These are phyloP conservation scores for Microhierax caerulescens DNA, from an alignment of 2,797 vertebrate genomes.

Conservation along the genomic window DNA sequence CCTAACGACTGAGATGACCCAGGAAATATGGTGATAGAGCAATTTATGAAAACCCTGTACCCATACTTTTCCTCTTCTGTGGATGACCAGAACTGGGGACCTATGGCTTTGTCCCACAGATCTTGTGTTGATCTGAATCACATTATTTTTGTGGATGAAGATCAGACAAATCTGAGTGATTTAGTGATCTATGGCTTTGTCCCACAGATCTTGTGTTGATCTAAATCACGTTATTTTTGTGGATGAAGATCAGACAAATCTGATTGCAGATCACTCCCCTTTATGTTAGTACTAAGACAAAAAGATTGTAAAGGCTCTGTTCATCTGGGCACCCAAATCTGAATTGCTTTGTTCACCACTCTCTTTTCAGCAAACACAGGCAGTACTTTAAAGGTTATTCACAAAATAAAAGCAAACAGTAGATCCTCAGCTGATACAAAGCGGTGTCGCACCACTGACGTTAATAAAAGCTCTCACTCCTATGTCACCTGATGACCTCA, in stretches of 20 bases:
- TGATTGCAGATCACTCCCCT: neutral
- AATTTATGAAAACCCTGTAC: neutral
- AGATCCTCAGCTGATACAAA: neutral
- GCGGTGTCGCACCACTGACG: neutral
- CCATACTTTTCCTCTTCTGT: neutral
- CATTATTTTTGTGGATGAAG: neutral
- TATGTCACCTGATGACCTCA: neutral
- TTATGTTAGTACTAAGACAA: neutral
- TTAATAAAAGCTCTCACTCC: neutral
- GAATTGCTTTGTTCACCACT: neutral
- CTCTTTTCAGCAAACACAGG: neutral
- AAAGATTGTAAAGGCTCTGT: neutral
- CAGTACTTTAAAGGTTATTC: neutral
- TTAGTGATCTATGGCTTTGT: neutral
- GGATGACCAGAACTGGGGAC: neutral
- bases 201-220: neutral
- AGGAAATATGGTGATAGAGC: neutral
- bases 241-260: neutral
- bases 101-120: neutral
- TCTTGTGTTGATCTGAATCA: neutral
- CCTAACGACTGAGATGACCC: fast-evolving
- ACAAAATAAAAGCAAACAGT: neutral
- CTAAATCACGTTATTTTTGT: neutral
- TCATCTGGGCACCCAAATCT: neutral
- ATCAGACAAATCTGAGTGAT: no score